phyloP scores from a whole-genome alignment of 2,888 invertebrate species.

The Xanthorhoe spadicearia region DNA sequence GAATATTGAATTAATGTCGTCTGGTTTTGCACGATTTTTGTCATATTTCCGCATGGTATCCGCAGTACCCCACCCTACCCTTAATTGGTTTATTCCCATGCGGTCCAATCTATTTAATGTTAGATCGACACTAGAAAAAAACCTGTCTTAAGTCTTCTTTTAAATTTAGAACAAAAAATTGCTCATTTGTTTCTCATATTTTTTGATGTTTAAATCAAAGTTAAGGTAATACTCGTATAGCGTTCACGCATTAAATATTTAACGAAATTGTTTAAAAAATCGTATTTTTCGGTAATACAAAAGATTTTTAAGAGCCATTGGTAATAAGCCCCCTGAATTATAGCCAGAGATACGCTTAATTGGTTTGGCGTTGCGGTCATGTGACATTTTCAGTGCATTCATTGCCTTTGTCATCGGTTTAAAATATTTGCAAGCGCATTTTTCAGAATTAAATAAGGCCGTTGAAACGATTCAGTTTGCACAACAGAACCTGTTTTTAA shows the following conservation, averaged over 20 bases:
- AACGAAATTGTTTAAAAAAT: not conserved
- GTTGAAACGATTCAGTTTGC: slow-evolving; percentile 38
- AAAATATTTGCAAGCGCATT: slow-evolving; percentile 68
- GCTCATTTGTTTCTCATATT: not conserved
- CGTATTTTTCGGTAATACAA: not conserved
- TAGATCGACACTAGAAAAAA: not conserved
- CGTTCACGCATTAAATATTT: not conserved
- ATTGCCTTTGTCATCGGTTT: slow-evolving; percentile 81
- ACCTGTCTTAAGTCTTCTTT: too few species aligned
- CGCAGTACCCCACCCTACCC: slow-evolving; percentile 51
- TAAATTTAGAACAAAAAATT: too few species aligned
- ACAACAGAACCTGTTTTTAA: too few species aligned
- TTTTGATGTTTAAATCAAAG: not conserved
- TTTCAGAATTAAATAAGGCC: slow-evolving; percentile 68
- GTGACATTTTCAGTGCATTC: slow-evolving; percentile 80
- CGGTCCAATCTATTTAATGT: slow-evolving; percentile 23
- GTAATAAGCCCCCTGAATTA: slow-evolving; percentile 62
- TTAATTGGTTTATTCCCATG: slow-evolving; percentile 34
- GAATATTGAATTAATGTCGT: slow-evolving; percentile 81
- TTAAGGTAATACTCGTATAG: not conserved
- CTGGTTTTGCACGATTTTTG: slow-evolving; percentile 78
- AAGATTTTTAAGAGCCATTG: slow-evolving; percentile 18
- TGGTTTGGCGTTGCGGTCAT: slow-evolving; percentile 80
- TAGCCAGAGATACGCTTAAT: slow-evolving; percentile 79
- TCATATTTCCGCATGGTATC: slow-evolving; percentile 69